These are phyloP conservation scores for Sander vitreus DNA, from an alignment of 2,113 vertebrate genomes.

Conservation along the genomic window DNA sequence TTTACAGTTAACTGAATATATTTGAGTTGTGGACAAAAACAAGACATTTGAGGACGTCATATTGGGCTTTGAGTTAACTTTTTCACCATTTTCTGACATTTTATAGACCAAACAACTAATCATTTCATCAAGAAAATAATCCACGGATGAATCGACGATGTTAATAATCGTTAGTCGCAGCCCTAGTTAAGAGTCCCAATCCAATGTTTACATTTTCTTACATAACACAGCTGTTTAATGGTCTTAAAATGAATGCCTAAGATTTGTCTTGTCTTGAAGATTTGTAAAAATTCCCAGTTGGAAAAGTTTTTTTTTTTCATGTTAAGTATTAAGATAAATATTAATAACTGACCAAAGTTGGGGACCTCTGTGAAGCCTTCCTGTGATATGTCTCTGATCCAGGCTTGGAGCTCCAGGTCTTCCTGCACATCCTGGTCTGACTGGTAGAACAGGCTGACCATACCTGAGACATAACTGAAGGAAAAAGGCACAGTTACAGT, in stretches of 20 bases:
- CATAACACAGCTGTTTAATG: background rate
- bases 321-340: background rate
- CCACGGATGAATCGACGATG: too few species aligned
- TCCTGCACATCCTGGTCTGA: constrained; percentile 65
- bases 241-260: background rate
- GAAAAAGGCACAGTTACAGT: too few species aligned
- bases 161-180: too few species aligned
- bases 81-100: too few species aligned
- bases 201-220: background rate
- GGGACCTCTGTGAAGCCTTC: constrained; percentile 80
- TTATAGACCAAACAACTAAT: too few species aligned
- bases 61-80: too few species aligned
- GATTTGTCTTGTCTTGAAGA: too few species aligned
- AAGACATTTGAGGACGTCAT: too few species aligned
- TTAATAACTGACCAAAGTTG: constrained; percentile 72
- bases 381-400: constrained; percentile 74
- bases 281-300: background rate
- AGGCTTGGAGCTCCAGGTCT: constrained; percentile 82
- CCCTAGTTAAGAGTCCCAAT: background rate
- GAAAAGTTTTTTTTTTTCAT: background rate
- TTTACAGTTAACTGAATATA: too few species aligned
- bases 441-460: constrained; percentile 72
- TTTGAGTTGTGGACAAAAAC: too few species aligned
- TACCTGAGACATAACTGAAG: constrained; percentile 74
- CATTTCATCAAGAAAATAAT: too few species aligned